Percentiles rank a stretch among this genome's conserved stretches.
Evolutionary conservation across 92 coral and sea anemone species (phyloP).

Genomic region (Actinernus sp.): DNA sequence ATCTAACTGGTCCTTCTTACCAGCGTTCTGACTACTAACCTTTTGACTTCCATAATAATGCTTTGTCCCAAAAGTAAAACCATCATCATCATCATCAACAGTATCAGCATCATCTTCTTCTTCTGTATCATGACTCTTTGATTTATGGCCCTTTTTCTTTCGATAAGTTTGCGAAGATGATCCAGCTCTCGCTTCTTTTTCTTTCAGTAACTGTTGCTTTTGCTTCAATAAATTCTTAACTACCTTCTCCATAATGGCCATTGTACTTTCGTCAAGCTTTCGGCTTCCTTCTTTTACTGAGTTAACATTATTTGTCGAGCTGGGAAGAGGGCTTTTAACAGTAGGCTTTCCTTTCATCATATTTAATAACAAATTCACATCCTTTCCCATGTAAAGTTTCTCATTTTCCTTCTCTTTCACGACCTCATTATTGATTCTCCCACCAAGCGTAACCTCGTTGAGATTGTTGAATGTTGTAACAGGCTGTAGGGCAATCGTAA

Average conservation of each 20-base stretch:
- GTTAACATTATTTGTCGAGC: background rate
- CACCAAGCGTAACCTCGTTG: slow-evolving; percentile 26
- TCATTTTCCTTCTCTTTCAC: slow-evolving; percentile 35
- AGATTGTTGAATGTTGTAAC: slow-evolving; percentile 16
- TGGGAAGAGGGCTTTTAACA: background rate
- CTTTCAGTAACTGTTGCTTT: background rate
- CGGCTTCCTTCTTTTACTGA: background rate
- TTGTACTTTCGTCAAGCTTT: background rate
- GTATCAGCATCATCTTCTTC: background rate
- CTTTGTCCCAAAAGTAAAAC: background rate
- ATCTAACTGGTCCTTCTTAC: slow-evolving; percentile 8
- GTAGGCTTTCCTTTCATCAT: slow-evolving; percentile 8
- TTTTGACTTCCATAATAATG: background rate
- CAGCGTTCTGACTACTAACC: background rate
- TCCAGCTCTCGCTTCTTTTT: background rate
- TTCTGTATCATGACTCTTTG: slow-evolving; percentile 10
- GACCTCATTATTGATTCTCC: slow-evolving; percentile 39
- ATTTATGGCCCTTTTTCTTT: background rate
- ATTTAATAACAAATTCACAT: slow-evolving; percentile 2
- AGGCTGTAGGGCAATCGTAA: slow-evolving; percentile 13
- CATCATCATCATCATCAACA: background rate
- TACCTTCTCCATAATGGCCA: background rate
- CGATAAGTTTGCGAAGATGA: background rate
- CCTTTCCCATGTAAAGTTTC: slow-evolving; percentile 17
- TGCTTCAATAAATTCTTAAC: background rate